Conservation (phyloP, 37 sponge, comb jelly and placozoan species). For the Hormiphora californensis region DNA sequence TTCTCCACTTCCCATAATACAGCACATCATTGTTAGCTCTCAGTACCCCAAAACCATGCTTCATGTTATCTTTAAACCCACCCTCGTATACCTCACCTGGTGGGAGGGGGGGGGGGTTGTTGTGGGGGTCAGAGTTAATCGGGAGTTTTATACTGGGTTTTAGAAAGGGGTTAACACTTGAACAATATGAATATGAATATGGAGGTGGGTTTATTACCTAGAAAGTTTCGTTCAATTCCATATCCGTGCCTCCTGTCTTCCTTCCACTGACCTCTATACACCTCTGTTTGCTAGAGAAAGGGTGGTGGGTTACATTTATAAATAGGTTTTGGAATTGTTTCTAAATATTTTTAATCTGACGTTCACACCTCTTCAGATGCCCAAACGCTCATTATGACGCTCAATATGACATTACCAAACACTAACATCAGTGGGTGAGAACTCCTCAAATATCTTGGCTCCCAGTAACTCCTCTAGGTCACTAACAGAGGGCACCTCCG, state of each 20-base stretch:
- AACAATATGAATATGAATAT: neutral
- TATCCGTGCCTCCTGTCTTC: constrained; percentile 7
- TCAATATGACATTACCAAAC: no score
- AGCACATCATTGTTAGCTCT: neutral
- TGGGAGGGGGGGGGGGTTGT: neutral
- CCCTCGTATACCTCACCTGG: constrained; percentile 30
- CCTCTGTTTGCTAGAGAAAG: constrained; percentile 38
- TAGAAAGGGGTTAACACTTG: neutral
- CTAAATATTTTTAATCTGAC: no score
- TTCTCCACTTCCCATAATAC: constrained; percentile 10
- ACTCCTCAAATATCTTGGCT: neutral
- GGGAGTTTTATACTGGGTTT: neutral
- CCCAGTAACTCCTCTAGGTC: neutral
- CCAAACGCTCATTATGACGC: no score
- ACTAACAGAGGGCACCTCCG: constrained; percentile 26
- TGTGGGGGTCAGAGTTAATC: neutral
- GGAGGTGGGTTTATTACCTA: neutral
- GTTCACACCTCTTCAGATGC: no score
- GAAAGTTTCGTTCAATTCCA: neutral
- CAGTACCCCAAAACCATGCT: constrained; percentile 10
- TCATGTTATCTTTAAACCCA: constrained; percentile 31
- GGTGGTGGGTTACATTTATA: no score
- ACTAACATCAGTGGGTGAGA: neutral
- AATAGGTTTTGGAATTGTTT: no score
- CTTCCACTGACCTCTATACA: constrained; percentile 44